phyloP scores from a whole-genome alignment of 2,797 vertebrate species.

The Crypturellus tataupa region DNA sequence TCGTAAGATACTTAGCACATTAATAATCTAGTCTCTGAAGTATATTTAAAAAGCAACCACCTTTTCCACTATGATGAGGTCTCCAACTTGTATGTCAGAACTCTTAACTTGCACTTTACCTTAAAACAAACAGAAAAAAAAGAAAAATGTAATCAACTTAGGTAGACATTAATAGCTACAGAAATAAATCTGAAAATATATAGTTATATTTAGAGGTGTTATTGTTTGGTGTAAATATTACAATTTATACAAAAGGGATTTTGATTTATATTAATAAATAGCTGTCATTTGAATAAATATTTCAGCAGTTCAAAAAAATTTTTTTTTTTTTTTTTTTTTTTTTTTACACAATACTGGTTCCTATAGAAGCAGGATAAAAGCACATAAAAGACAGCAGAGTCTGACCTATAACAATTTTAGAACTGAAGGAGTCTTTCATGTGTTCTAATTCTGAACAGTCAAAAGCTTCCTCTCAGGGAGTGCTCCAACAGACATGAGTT shows the following conservation, averaged over 20 bases:
- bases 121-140: conserved; percentile 74
- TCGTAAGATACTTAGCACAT: conserved; percentile 40
- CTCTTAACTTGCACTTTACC: conserved; percentile 97
- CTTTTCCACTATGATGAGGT: conserved; percentile 99
- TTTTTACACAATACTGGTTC: not conserved
- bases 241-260: not conserved
- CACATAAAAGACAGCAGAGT: not conserved
- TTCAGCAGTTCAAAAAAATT: not conserved
- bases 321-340: not conserved
- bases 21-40: conserved; percentile 67
- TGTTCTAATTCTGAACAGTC: not conserved
- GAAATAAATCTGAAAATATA: not conserved
- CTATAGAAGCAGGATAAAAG: not conserved
- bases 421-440: not conserved
- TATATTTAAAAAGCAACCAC: conserved; percentile 83
- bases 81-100: conserved; percentile 98
- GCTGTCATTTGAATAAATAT: not conserved
- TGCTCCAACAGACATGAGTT: not conserved
- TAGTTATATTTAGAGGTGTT: not conserved
- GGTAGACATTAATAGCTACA: conserved; percentile 37
- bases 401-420: not conserved
- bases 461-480: not conserved
- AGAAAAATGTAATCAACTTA: conserved; percentile 65
- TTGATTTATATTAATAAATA: not conserved
- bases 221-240: not conserved